A percentile compares a stretch with the other conserved stretches of the same genome.
Evolutionary conservation across 2,888 invertebrate genomes (phyloP).

Genomic region (Limnephilus auricula): DNA sequence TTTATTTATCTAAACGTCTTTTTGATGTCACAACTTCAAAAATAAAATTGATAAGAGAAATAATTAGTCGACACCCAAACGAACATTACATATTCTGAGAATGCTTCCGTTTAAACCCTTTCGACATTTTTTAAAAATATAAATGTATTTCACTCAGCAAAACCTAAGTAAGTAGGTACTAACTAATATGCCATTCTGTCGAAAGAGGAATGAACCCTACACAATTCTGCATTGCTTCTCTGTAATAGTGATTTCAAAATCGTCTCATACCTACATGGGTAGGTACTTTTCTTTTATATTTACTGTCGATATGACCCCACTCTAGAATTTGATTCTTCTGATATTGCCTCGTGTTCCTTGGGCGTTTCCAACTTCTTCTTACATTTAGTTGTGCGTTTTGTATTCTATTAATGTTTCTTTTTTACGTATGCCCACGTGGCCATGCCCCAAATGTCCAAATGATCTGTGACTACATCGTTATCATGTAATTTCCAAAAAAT

Average conservation of each 20-base stretch:
- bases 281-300: background rate
- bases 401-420: background rate
- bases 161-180: background rate
- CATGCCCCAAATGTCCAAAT: background rate
- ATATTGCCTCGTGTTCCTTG: background rate
- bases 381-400: background rate
- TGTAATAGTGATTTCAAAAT: background rate
- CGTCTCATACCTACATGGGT: background rate
- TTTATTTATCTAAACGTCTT: background rate
- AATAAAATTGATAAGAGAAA: background rate
- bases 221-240: background rate
- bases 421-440: background rate
- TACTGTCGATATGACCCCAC: background rate
- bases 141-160: background rate
- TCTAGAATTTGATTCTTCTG: background rate
- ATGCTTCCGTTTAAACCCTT: background rate
- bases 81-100: background rate
- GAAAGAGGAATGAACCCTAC: background rate
- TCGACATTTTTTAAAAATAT: background rate
- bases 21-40: background rate
- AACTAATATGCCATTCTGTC: background rate
- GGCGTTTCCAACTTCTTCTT: background rate
- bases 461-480: background rate
- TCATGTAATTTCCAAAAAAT: background rate
- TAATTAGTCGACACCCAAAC: background rate